Conservation (phyloP, 2,113 vertebrate species). For the Sander vitreus region DNA sequence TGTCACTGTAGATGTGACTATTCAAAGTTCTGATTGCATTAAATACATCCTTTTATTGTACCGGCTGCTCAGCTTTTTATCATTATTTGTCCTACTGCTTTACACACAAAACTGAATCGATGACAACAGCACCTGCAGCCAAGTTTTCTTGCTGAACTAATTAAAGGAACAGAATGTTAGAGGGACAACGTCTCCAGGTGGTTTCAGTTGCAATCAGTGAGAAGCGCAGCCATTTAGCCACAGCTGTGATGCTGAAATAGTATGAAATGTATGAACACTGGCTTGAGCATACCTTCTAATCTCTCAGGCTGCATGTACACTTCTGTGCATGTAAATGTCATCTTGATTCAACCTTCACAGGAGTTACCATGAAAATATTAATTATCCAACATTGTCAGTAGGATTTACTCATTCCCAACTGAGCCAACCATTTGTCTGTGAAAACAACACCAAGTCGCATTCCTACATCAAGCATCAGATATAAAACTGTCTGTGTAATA, state of each 20-base stretch:
- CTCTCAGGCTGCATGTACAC: background rate
- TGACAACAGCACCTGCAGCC: conserved; percentile 61
- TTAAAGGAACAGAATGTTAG: conserved; percentile 64
- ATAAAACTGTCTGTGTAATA: background rate
- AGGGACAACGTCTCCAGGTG: conserved; percentile 51
- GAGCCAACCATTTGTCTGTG: background rate
- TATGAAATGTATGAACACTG: conserved; percentile 20
- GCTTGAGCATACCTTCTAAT: background rate
- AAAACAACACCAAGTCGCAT: background rate
- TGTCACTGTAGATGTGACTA: conserved; percentile 36
- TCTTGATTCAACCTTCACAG: conserved; percentile 12
- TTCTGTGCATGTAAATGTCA: background rate
- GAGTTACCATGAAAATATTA: background rate
- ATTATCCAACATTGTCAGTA: background rate
- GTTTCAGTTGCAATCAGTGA: conserved; percentile 61
- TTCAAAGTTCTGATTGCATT: conserved; percentile 47
- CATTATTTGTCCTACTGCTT: conserved; percentile 66
- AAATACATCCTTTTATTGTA: conserved; percentile 46
- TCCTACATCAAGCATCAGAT: background rate
- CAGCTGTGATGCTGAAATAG: conserved; percentile 25
- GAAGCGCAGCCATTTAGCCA: conserved; percentile 41
- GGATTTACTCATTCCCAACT: conserved; percentile 1
- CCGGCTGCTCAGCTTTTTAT: conserved; percentile 55
- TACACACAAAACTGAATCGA: conserved; percentile 62
- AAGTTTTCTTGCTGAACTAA: conserved; percentile 73